Base-by-base conservation (phyloP, 1,140 invertebrate genomes). In the Monochamus saltuarius region DNA sequence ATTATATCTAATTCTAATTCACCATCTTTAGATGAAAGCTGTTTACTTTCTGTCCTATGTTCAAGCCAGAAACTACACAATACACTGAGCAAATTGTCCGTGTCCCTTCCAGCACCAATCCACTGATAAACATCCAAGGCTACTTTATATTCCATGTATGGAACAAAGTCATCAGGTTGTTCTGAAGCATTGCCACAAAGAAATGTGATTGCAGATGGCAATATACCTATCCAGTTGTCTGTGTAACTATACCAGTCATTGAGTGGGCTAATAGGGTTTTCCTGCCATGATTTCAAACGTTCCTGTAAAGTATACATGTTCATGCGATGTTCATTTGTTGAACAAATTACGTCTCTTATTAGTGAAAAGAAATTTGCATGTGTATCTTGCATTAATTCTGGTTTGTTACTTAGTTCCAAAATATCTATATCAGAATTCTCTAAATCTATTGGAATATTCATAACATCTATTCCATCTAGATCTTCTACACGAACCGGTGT, bases 71-170 rank as follows among this genome's bases (percentile, higher is more conserved):
- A 83, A 47, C 85, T 82, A 72, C 89, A 95, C 14, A 97, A 75
- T 6, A 85, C 78, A 4, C 83, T 76, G 2, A 98, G 77, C 35
- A 91, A 83, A 9, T 85, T 83, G 80, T 97, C 94, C 1, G 90
- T 89, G 74, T 97, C 95, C 29, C 94, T 82, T 0, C 94, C 94
- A n/a, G 91, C 91, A 0, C 94, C 95, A 1, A 97, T 97, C 95
- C 95, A 97, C 66, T 95, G 91, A 78, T 95, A 97, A 55, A 87
- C 83, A 72, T 86, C 77, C 57, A 83, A 69, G 59, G 80, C 73
- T 45, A 81, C 85, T 75, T 97, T 95, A 73, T 91, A 95, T 75
- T 97, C 94, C 53, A 98, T 82, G 69, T 94, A 96, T 3, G 95
- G 94, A 3, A 97, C 92, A 80, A 94, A 94, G 66, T 96, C 94